Evolutionary conservation across 2,113 vertebrate species (phyloP), one percentile per base, ranked within the genome.

Genomic region (Psilopsiagon aurifrons): DNA sequence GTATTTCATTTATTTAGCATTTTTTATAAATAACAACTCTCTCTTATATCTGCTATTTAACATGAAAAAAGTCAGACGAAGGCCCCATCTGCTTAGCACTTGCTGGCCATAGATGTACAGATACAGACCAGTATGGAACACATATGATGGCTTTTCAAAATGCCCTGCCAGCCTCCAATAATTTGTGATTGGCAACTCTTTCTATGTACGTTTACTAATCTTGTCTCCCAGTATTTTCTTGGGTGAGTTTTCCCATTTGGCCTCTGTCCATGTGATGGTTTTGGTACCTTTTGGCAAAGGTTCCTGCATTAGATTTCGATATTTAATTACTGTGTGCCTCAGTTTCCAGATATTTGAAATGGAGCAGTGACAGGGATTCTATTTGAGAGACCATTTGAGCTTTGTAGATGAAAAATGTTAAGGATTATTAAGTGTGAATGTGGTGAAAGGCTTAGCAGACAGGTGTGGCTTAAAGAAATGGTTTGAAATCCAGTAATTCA

Each of bases 401-500:
- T 88, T 83, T 90, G 76, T 78, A 4, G 43, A 37, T 27, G 33
- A 94, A 77, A 95, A 93, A 62, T 51, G 10, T 62, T 74, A 49
- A 47, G 44, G 64, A 20, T 95, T 97, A 92, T 86, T 94, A 83
- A 94, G 63, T 44, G 31, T 83, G 85, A 88, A 75, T 71, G 47
- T 78, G 69, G 55, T 83, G 66, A 88, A 90, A 95, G 43, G 59
- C 63, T 94, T 95, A 92, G 67, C 4, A 31, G 75, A 82, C 87
- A 94, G 96, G 87, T 91, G 87, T 95, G 85, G 63, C 64, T 92
- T 95, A 66, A 91, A 85, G 63, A 90, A 95, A 69, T 44, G 47
- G 57, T 77, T 90, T 79, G 82, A 97, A 95, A 94, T 93, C 67
- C 79, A 77, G 82, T 77, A 79, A 90, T 93, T 90, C 93, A 88